Conservation (phyloP, 2,113 vertebrate genomes). For the Camelus bactrianus region DNA sequence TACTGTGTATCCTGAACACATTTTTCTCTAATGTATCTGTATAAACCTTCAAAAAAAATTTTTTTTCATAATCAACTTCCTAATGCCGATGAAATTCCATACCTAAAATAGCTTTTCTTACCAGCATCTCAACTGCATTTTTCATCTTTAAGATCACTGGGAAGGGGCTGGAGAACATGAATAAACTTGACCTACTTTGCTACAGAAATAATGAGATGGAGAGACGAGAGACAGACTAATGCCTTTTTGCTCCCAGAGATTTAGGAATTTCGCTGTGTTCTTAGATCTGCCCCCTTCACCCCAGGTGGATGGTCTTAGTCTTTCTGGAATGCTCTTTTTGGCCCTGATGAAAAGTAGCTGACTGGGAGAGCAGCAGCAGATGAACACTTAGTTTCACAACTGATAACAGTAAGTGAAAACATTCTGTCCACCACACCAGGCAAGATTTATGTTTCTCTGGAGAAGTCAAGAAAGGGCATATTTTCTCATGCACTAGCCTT, state of each 20-base stretch:
- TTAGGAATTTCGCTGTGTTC: background rate
- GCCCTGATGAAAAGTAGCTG: background rate
- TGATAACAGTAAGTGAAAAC: background rate
- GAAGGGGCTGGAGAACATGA: background rate
- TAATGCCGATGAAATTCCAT: background rate
- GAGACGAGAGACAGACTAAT: background rate
- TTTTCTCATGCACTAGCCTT: background rate
- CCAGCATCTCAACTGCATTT: background rate
- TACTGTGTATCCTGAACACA: background rate
- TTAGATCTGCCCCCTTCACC: background rate
- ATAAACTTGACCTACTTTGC: background rate
- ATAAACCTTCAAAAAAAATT: background rate
- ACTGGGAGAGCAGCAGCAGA: background rate
- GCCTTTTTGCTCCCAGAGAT: background rate
- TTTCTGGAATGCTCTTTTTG: constrained; percentile 38
- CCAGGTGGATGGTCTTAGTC: constrained; percentile 62
- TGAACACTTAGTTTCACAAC: background rate
- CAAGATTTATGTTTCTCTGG: background rate
- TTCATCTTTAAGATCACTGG: background rate
- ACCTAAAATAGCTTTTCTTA: background rate
- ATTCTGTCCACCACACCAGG: background rate
- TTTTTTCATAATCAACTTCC: background rate
- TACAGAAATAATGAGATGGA: background rate
- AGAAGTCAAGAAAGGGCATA: background rate
- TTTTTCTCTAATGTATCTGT: constrained; percentile 12